Percentiles rank a stretch among this genome's conserved stretches.
Conservation (phyloP, 2,113 vertebrate species). For the Sylvilagus bachmani region DNA sequence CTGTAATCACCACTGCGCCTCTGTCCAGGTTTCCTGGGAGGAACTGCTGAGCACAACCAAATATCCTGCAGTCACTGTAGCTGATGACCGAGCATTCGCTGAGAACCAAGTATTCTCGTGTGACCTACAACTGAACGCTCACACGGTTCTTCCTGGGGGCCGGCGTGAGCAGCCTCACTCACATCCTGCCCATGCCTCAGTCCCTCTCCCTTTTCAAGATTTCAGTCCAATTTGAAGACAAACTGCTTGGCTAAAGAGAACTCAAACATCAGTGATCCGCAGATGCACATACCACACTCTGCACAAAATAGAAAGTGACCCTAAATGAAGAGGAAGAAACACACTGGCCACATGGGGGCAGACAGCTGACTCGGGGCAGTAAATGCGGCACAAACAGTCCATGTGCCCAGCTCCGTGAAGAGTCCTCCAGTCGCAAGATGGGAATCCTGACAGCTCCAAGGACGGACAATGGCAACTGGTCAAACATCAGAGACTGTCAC, state of each 20-base stretch:
- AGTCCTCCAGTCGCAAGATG: slow-evolving; percentile 46
- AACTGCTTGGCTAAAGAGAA: slow-evolving; percentile 26
- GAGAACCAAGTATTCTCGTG: slow-evolving; percentile 59
- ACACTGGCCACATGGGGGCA: slow-evolving; percentile 6
- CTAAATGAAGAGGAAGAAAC: slow-evolving; percentile 5
- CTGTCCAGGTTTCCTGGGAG: slow-evolving; percentile 59
- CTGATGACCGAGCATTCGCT: slow-evolving; percentile 41
- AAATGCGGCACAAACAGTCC: slow-evolving; percentile 47
- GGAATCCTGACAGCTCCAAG: slow-evolving; percentile 43
- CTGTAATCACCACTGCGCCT: background rate
- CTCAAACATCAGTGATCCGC: background rate
- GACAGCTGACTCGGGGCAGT: background rate
- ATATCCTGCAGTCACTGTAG: slow-evolving; percentile 2
- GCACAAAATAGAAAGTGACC: slow-evolving; percentile 26
- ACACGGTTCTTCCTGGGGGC: background rate
- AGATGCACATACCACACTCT: background rate
- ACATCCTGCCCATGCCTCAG: background rate
- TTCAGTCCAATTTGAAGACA: slow-evolving; percentile 22
- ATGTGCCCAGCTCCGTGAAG: slow-evolving; percentile 1
- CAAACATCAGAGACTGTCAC: background rate
- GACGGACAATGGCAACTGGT: slow-evolving; percentile 26
- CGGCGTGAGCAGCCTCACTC: background rate
- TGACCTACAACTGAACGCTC: slow-evolving; percentile 33
- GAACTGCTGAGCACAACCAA: slow-evolving; percentile 54
- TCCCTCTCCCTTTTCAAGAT: slow-evolving; percentile 40